These are phyloP conservation scores for Glareola pratincola DNA, from an alignment of 2,113 vertebrate species.

Conservation along the genomic window DNA sequence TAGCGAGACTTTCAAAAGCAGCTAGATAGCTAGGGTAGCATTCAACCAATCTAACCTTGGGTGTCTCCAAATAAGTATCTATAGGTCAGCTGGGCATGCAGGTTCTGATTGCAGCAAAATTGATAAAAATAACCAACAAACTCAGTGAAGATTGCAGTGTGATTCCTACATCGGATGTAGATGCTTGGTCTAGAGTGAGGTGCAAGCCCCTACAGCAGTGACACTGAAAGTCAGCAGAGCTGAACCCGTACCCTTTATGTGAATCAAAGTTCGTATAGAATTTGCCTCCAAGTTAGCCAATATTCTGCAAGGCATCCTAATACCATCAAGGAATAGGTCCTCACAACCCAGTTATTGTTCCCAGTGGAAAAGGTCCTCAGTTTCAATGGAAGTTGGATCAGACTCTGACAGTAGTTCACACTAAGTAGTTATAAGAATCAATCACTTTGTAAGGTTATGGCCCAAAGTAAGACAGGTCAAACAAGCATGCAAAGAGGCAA, in stretches of 20 bases:
- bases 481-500: not conserved
- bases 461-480: not conserved
- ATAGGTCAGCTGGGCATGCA: not conserved
- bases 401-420: not conserved
- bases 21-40: not conserved
- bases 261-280: not conserved
- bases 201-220: not conserved
- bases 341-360: not conserved
- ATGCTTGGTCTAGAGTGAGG: not conserved
- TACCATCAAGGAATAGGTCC: not conserved
- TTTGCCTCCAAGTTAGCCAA: not conserved
- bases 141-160: not conserved
- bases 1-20: not conserved
- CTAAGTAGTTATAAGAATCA: not conserved
- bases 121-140: not conserved
- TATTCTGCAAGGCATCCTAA: not conserved
- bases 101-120: not conserved
- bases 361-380: not conserved
- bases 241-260: not conserved
- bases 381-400: not conserved
- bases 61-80: not conserved
- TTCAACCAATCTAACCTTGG: not conserved
- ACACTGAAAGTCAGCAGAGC: not conserved
- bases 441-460: not conserved
- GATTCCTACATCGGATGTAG: rapidly evolving